These are phyloP conservation scores for Eolophus roseicapilla DNA, from an alignment of 2,113 vertebrate species.

Conservation along the genomic window DNA sequence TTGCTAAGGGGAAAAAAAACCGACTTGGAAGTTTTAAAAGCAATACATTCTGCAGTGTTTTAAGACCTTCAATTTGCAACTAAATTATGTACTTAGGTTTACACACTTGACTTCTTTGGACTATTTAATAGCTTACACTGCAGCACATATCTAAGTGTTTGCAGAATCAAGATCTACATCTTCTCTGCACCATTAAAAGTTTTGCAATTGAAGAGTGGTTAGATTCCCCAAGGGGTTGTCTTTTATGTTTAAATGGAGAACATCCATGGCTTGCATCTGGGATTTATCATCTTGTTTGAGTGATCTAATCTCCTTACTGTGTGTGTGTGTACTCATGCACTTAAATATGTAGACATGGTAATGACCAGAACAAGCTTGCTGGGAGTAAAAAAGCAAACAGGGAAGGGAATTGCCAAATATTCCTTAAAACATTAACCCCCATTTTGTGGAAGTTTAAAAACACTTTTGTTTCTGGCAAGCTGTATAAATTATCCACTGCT, in stretches of 20 bases:
- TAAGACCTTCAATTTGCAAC: conserved; percentile 33
- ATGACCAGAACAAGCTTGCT: not conserved
- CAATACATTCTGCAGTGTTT: not conserved
- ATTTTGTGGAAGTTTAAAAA: not conserved
- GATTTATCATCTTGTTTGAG: conserved; percentile 30
- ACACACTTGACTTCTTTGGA: conserved; percentile 49
- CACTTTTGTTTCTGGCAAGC: not conserved
- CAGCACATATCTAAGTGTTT: not conserved
- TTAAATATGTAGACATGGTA: not conserved
- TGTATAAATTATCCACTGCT: not conserved
- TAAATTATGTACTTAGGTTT: conserved; percentile 45
- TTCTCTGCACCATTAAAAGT: conserved; percentile 18
- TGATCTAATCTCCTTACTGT: conserved; percentile 14
- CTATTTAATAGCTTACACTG: conserved; percentile 16
- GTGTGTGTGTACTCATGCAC: not conserved
- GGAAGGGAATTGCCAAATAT: not conserved
- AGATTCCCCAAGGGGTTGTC: conserved; percentile 2
- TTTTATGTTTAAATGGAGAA: conserved; percentile 10
- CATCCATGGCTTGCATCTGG: conserved; percentile 25
- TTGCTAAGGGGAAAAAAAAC: not conserved
- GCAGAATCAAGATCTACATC: conserved; percentile 16
- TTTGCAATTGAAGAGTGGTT: conserved; percentile 7
- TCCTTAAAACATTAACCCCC: not conserved
- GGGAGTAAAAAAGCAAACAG: not conserved
- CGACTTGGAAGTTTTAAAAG: not conserved